Conservation (phyloP, 1,140 invertebrate genomes). For the Armadillidium nasatum region DNA sequence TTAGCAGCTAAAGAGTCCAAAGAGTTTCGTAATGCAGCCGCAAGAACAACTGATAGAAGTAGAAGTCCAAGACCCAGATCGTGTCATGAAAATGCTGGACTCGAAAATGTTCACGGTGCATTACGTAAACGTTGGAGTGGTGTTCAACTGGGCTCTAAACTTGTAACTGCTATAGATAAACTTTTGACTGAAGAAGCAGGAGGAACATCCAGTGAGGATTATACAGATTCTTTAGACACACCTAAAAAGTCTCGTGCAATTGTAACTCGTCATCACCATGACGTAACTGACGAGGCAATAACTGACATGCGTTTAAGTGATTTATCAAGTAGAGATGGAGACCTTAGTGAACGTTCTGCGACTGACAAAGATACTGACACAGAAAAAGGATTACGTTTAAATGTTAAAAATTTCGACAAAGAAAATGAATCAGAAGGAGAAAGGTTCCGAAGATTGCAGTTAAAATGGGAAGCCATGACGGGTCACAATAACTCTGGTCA, state of each 20-base stretch:
- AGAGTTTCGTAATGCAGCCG: slow-evolving; percentile 44
- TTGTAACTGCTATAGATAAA: slow-evolving; percentile 66
- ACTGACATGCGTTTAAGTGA: slow-evolving; percentile 36
- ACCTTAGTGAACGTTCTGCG: slow-evolving; percentile 40
- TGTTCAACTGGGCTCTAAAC: slow-evolving; percentile 63
- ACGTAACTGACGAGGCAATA: slow-evolving; percentile 28
- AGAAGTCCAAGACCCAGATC: slow-evolving; percentile 61
- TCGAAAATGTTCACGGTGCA: slow-evolving; percentile 64
- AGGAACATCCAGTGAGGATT: slow-evolving; percentile 60
- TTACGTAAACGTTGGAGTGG: slow-evolving; percentile 68
- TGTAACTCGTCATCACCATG: slow-evolving; percentile 3
- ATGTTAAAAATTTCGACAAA: slow-evolving; percentile 28
- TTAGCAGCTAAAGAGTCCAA: slow-evolving; percentile 55
- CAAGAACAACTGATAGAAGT: slow-evolving; percentile 45
- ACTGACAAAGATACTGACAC: slow-evolving; percentile 43
- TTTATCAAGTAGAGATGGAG: slow-evolving; percentile 39
- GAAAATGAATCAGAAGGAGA: slow-evolving; percentile 45
- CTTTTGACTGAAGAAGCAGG: slow-evolving; percentile 57
- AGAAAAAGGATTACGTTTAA: slow-evolving; percentile 38
- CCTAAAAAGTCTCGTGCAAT: slow-evolving; percentile 42
- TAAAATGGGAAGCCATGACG: slow-evolving; percentile 75
- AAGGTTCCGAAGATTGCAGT: slow-evolving; percentile 70
- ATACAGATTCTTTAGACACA: slow-evolving; percentile 65
- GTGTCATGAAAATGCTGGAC: slow-evolving; percentile 61
- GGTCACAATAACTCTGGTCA: slow-evolving; percentile 38